phyloP scores from a whole-genome alignment of 2,888 invertebrate genomes.

The Papilio gigon region DNA sequence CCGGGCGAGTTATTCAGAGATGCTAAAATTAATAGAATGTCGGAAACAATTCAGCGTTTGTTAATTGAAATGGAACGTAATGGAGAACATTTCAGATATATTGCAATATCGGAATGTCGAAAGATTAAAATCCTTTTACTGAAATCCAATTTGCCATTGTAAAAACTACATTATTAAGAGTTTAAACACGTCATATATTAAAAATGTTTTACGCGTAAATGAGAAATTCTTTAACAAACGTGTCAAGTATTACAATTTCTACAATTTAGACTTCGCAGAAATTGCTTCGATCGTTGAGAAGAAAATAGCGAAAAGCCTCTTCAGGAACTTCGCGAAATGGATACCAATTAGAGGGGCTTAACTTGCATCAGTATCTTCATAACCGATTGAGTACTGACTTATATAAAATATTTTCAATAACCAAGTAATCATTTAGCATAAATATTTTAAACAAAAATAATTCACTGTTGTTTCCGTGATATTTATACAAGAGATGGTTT shows the following conservation, averaged over 20 bases:
- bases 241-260: not conserved
- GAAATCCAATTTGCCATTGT: not conserved
- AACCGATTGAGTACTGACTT: too few relatives aligned
- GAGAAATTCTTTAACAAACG: not conserved
- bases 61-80: not conserved
- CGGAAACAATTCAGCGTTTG: not conserved
- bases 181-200: not conserved
- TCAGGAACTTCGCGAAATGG: not conserved
- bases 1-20: not conserved
- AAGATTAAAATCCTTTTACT: not conserved
- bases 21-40: not conserved
- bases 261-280: not conserved
- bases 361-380: not conserved
- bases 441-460: too few relatives aligned
- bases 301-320: not conserved
- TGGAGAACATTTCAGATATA: not conserved
- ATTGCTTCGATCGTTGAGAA: not conserved
- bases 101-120: not conserved
- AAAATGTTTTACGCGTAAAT: not conserved
- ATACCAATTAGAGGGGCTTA: slow-evolving; percentile 2
- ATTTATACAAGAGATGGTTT: too few relatives aligned
- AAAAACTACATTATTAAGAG: not conserved
- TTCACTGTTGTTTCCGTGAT: too few relatives aligned
- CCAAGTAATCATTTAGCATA: too few relatives aligned
- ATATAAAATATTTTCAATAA: too few relatives aligned